These are phyloP conservation scores for Dipodomys ordii DNA, from an alignment of 2,113 vertebrate genomes.

Conservation along the genomic window DNA sequence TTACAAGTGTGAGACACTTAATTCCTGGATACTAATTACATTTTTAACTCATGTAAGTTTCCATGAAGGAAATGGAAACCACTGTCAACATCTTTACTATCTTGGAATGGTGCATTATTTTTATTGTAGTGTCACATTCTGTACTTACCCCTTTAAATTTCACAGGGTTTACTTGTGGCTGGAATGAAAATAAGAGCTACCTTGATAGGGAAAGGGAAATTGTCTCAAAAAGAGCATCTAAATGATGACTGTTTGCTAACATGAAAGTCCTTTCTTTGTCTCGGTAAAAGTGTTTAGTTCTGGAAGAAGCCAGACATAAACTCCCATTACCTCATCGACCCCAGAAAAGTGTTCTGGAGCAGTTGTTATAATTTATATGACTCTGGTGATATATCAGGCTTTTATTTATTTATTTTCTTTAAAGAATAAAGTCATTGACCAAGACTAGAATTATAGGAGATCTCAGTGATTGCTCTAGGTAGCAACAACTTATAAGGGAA, in stretches of 20 bases:
- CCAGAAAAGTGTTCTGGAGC: background rate
- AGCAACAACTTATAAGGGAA: no score
- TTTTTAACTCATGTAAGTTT: slow-evolving; percentile 4
- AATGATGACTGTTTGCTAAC: no score
- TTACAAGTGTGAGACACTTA: no score
- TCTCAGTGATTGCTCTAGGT: no score
- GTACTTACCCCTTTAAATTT: background rate
- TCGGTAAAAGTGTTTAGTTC: background rate
- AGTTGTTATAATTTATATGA: background rate
- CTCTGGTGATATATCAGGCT: background rate
- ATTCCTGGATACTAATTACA: background rate
- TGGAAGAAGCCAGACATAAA: background rate
- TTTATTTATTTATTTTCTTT: background rate
- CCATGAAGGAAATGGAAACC: background rate
- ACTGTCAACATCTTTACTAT: background rate
- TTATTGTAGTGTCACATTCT: background rate
- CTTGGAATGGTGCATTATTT: background rate
- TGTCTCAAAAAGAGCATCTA: no score
- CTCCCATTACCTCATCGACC: background rate
- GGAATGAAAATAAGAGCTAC: background rate
- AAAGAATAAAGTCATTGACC: no score
- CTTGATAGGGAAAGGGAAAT: no score
- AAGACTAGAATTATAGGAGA: no score
- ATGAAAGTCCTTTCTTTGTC: background rate
- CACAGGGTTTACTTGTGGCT: background rate